phyloP scores from a whole-genome alignment of 2,888 invertebrate species.

The Pachydiplax longipennis region DNA sequence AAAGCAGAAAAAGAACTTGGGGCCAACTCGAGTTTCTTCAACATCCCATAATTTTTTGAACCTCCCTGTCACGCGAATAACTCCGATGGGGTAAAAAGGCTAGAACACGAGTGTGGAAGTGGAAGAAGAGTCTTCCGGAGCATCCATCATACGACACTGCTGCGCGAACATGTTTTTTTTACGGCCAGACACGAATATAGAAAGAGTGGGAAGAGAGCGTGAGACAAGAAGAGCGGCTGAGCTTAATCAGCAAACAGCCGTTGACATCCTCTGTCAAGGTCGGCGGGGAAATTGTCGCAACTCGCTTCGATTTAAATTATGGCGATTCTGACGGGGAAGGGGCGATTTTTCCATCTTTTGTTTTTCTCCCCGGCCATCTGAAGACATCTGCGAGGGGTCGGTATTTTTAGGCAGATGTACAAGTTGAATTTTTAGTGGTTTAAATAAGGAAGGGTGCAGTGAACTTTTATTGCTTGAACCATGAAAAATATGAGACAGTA shows the following conservation, averaged over 20 bases:
- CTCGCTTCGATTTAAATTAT: neutral
- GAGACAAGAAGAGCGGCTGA: neutral
- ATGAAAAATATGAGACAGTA: too few species aligned
- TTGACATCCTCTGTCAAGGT: neutral
- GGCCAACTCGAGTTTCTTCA: too few species aligned
- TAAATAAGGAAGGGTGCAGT: too few species aligned
- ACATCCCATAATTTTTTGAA: neutral
- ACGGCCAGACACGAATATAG: neutral
- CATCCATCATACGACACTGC: neutral
- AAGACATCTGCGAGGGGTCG: neutral
- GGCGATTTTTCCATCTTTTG: neutral
- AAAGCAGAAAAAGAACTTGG: too few species aligned
- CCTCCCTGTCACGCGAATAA: neutral
- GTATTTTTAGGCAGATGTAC: neutral
- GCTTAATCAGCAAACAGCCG: neutral
- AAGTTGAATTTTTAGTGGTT: too few species aligned
- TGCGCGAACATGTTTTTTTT: neutral
- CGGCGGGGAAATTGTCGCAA: neutral
- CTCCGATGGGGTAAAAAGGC: neutral
- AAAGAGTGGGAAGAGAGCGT: neutral
- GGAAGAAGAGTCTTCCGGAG: neutral
- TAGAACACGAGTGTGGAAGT: neutral
- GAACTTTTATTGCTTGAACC: too few species aligned
- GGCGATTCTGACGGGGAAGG: neutral
- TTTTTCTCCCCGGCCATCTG: neutral